phyloP scores from a whole-genome alignment of 2,113 vertebrate species.

The Phylloscopus trochilus region DNA sequence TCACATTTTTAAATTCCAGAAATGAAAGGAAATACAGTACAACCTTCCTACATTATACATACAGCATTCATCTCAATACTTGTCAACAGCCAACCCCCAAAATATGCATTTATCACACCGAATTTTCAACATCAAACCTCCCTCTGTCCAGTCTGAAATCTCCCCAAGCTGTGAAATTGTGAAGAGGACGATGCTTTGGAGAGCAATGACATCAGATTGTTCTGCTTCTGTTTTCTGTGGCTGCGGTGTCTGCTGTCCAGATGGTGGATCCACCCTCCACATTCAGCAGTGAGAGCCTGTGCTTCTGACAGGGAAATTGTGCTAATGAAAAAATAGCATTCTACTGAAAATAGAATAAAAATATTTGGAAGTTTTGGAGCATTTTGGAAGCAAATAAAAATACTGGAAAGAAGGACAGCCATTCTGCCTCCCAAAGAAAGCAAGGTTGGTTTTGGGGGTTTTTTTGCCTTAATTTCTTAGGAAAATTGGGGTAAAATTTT shows the following conservation, averaged over 20 bases:
- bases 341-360: neutral
- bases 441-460: rapidly evolving
- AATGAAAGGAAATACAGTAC: no score
- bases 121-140: no score
- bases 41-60: no score
- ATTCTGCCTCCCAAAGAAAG: neutral
- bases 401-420: neutral
- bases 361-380: neutral
- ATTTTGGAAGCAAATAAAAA: neutral
- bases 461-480: neutral
- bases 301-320: neutral
- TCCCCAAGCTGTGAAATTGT: neutral
- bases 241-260: neutral
- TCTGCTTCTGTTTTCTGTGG: neutral
- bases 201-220: neutral
- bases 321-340: neutral
- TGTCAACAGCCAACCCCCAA: no score
- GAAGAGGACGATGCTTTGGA: neutral
- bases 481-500: neutral
- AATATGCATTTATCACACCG: no score
- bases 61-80: no score
- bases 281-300: neutral
- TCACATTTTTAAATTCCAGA: no score
- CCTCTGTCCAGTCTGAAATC: neutral
- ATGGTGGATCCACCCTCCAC: neutral